Conservation (phyloP, 2,888 invertebrate species). For the Maniola hyperantus region DNA sequence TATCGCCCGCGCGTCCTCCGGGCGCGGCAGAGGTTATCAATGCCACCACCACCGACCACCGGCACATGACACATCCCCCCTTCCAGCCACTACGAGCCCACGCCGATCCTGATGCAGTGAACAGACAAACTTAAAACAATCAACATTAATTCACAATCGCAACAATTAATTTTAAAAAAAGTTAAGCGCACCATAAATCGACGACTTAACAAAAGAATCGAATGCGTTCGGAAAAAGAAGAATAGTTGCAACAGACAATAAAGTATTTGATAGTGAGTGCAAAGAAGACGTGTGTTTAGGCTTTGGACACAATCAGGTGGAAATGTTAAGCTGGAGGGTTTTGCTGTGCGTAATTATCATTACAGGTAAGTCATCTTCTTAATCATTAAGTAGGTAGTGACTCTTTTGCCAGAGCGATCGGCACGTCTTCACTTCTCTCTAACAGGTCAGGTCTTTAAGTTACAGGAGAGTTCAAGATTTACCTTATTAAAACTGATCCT, state of each 20-base stretch:
- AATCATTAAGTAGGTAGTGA: too few species aligned
- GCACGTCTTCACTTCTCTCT: too few species aligned
- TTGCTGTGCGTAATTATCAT: conserved; percentile 67
- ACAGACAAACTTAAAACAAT: conserved; percentile 62
- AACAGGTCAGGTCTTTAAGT: too few species aligned
- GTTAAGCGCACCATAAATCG: not conserved
- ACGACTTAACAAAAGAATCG: not conserved
- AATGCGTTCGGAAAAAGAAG: conserved; percentile 3
- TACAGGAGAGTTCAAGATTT: not conserved
- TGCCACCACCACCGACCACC: conserved; percentile 52
- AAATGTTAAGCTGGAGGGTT: conserved; percentile 73
- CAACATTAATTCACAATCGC: conserved; percentile 52
- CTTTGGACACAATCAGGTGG: conserved; percentile 64
- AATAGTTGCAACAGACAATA: conserved; percentile 14
- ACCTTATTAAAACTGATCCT: not conserved
- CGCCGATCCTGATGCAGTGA: conserved; percentile 64
- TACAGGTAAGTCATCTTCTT: conserved; percentile 60
- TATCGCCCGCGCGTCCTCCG: conserved; percentile 63
- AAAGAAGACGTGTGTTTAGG: conserved; percentile 28
- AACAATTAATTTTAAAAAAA: not conserved
- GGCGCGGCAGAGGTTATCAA: conserved; percentile 71
- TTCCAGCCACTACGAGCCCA: conserved; percentile 53
- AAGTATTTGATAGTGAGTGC: conserved; percentile 29
- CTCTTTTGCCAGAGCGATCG: too few species aligned
- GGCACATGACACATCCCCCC: conserved; percentile 46